These are phyloP conservation scores for Chromoteleia sp. DNA, from an alignment of 2,888 invertebrate species.

Conservation along the genomic window DNA sequence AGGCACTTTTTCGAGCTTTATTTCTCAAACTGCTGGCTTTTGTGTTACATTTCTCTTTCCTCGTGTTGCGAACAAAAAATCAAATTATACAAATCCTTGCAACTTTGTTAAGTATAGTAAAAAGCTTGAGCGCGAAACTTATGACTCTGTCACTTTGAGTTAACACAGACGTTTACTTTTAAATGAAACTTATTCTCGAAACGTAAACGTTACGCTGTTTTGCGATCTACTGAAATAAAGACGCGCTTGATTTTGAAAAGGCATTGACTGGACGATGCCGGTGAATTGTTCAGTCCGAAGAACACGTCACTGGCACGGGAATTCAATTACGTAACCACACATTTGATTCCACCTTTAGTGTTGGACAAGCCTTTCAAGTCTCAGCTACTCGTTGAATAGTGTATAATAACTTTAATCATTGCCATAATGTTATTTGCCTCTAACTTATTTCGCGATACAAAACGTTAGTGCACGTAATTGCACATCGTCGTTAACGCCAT, in stretches of 20 bases:
- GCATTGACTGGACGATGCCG: constrained; percentile 22
- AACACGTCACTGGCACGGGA: constrained; percentile 26
- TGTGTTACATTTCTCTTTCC: constrained; percentile 16
- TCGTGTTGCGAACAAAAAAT: constrained; percentile 15
- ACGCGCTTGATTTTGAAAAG: constrained; percentile 14
- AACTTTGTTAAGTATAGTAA: constrained; percentile 31
- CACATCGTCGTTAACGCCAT: too few species aligned
- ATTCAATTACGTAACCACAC: constrained; percentile 41
- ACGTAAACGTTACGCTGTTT: constrained; percentile 1
- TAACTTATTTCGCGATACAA: too few species aligned
- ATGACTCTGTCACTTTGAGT: background rate
- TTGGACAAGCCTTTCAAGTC: constrained; percentile 20
- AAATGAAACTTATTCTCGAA: constrained; percentile 8
- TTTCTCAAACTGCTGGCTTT: constrained; percentile 21
- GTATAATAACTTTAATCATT: constrained; percentile 30
- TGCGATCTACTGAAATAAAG: constrained; percentile 11
- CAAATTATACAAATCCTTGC: constrained; percentile 38
- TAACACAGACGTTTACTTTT: constrained; percentile 2
- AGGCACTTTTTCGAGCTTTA: constrained; percentile 24
- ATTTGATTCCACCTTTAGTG: constrained; percentile 24
- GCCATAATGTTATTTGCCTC: constrained; percentile 16
- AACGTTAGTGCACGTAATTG: too few species aligned
- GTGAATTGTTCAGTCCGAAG: constrained; percentile 27
- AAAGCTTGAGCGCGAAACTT: constrained; percentile 24
- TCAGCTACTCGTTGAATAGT: constrained; percentile 6